Percentiles rank a stretch among this genome's conserved stretches.
These are phyloP conservation scores for Hydriomena furcata DNA, from an alignment of 2,888 invertebrate species.

Conservation along the genomic window DNA sequence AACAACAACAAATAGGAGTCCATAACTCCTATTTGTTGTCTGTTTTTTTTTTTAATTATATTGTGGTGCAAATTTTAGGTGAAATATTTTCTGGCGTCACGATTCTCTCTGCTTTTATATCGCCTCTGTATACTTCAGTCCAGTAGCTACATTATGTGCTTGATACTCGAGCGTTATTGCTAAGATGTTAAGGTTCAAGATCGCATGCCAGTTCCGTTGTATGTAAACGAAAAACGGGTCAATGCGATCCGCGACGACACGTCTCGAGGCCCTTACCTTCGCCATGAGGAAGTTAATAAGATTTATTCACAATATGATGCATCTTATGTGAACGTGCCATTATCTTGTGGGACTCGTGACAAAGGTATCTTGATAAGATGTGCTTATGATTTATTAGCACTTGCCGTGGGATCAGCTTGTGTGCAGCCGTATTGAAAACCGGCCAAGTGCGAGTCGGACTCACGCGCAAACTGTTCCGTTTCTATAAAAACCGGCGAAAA, in stretches of 20 bases:
- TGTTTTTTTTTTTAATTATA: too few species aligned
- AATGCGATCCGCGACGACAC: conserved; percentile 58
- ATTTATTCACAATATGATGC: conserved; percentile 45
- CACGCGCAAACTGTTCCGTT: too few species aligned
- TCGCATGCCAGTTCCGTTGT: conserved; percentile 18
- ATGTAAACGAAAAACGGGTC: conserved; percentile 56
- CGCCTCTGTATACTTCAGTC: conserved; percentile 22
- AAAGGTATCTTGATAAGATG: conserved; percentile 21
- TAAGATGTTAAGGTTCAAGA: conserved; percentile 24
- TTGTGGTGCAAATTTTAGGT: not conserved
- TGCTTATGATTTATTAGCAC: not conserved
- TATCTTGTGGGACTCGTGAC: conserved; percentile 25
- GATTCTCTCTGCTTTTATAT: conserved; percentile 26
- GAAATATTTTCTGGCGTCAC: conserved; percentile 8
- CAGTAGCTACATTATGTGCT: not conserved
- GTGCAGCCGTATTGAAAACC: not conserved
- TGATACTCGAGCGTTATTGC: conserved; percentile 19
- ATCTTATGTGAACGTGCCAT: conserved; percentile 31
- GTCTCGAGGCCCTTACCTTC: conserved; percentile 63
- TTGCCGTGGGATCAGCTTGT: not conserved
- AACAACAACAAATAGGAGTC: too few species aligned
- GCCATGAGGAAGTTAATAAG: conserved; percentile 53
- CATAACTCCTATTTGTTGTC: too few species aligned
- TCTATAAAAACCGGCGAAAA: too few species aligned
- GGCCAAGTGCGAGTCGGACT: too few species aligned